Evolutionary conservation across 2,888 invertebrate genomes (phyloP), one percentile per base, ranked within the genome.

Genomic region (Anagyrus pseudococci): DNA sequence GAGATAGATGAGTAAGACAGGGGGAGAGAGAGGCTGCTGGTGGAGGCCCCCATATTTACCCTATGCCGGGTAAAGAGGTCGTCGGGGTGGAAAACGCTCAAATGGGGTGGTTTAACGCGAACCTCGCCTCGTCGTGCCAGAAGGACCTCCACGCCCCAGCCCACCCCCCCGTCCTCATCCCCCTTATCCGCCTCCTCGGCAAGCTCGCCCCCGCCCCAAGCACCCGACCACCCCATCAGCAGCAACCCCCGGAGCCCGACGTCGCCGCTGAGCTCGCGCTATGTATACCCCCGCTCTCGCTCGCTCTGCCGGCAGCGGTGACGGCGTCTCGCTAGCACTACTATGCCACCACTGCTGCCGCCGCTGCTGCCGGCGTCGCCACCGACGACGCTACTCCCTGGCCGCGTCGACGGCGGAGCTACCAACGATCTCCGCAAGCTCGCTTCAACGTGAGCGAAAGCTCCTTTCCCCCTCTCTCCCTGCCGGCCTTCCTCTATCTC

Each of bases 61-160:
- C 72, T 68, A 74, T 69, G 74, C 74, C 77, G 77, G 77, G 78
- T 73, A 75, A 74, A 78, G 78, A 80, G 79, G 78, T 80, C 78
- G 78, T 73, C 75, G 75, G 80, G 79, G 77, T 80, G 80, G 80
- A 80, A 80, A 80, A 79, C 80, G 80, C 76, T 79, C 80, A 79
- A 80, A 80, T 79, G 78, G 80, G 80, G 79, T 80, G 80, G 80
- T 80, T 80, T 80, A 80, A 79, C 78, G 78, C 77, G 79, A 78
- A 75, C 75, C 78, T 78, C 75, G 76, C n/a, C n/a, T n/a, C n/a
- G n/a, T n/a, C n/a, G 58, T 76, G 75, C 74, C 76, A 77, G 78
- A 78, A 78, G 78, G 79, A 78, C 77, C 75, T 75, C 73, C 71
- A 70, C 70, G 56, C 41, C 26, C 20, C 59, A 48, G 22, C 41